Percentiles rank a stretch among this genome's conserved stretches.
Conservation (phyloP, 1,140 invertebrate species). For the Orussus abietinus region DNA sequence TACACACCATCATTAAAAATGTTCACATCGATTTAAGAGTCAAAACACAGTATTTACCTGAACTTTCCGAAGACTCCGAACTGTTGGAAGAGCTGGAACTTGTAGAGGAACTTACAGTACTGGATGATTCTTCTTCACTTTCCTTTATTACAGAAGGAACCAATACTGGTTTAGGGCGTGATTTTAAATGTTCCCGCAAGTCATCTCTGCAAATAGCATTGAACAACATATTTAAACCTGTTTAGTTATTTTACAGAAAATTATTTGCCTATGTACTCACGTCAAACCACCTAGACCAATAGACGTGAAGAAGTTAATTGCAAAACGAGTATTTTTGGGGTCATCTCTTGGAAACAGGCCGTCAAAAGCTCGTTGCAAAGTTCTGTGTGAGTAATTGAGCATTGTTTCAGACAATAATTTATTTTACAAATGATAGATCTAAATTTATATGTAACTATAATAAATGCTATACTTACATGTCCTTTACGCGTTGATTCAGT, state of each 20-base stretch:
- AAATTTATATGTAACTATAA: conserved; percentile 9
- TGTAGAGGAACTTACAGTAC: conserved; percentile 20
- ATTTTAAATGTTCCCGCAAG: conserved; percentile 84
- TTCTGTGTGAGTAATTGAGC: too few species aligned
- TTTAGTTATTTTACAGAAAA: conserved; percentile 5
- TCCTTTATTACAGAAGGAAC: conserved; percentile 15
- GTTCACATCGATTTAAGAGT: conserved; percentile 1
- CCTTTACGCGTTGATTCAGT: conserved; percentile 84
- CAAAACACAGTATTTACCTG: conserved; percentile 13
- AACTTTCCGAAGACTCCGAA: conserved; percentile 20
- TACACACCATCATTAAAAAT: too few species aligned
- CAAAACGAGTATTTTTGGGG: conserved; percentile 94
- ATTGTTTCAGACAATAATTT: conserved; percentile 31
- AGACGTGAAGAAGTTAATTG: conserved; percentile 99
- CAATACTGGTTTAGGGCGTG: conserved; percentile 36
- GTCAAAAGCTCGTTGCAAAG: conserved; percentile 80
- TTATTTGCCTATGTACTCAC: conserved; percentile 51
- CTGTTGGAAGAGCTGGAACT: conserved; percentile 17
- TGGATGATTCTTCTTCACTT: conserved; percentile 14
- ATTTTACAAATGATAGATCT: conserved; percentile 14
- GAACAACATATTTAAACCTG: conserved; percentile 14
- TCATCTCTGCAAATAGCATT: conserved; percentile 65
- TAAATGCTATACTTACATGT: conserved; percentile 63
- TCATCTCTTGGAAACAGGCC: conserved; percentile 95
- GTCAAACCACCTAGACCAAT: conserved; percentile 96